phyloP scores from a whole-genome alignment of 2,888 invertebrate species.

The Heteromurus nitidus region DNA sequence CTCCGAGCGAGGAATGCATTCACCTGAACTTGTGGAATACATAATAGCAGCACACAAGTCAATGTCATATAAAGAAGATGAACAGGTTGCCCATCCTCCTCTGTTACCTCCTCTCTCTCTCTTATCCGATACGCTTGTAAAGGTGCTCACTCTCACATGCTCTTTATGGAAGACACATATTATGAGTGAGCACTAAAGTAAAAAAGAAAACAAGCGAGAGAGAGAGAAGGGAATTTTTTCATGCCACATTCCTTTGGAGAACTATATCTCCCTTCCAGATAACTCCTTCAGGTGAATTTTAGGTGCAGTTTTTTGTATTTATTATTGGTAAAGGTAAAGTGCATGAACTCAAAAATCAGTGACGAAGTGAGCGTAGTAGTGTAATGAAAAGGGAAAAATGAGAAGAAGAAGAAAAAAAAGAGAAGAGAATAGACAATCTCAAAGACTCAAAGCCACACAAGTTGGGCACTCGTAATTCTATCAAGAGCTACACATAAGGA shows the following conservation, averaged over 20 bases:
- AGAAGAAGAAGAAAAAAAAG: conserved; percentile 10
- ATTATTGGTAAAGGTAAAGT: conserved; percentile 41
- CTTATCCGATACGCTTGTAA: conserved; percentile 9
- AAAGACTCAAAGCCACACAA: conserved; percentile 55
- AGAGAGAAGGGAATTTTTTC: conserved; percentile 28
- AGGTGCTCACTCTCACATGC: neutral
- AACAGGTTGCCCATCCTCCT: conserved; percentile 57
- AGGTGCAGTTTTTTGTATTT: conserved; percentile 40
- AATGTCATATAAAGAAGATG: conserved; percentile 53
- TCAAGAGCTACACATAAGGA: conserved; percentile 17
- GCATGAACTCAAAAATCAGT: conserved; percentile 34
- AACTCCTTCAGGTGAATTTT: conserved; percentile 45
- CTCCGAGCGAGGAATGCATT: conserved; percentile 48
- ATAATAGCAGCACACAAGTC: conserved; percentile 53
- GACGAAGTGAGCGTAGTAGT: neutral
- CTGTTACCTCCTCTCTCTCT: conserved; percentile 29
- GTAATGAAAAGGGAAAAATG: neutral
- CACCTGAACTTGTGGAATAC: conserved; percentile 28
- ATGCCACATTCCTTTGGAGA: conserved; percentile 60
- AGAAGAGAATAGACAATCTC: conserved; percentile 21
- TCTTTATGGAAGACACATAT: neutral
- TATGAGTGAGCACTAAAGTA: conserved; percentile 10
- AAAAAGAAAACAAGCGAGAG: conserved; percentile 5
- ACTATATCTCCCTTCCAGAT: conserved; percentile 44
- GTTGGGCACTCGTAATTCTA: conserved; percentile 39